Base-by-base conservation (phyloP, 2,888 invertebrate species). In the Oscheius sp. region DNA sequence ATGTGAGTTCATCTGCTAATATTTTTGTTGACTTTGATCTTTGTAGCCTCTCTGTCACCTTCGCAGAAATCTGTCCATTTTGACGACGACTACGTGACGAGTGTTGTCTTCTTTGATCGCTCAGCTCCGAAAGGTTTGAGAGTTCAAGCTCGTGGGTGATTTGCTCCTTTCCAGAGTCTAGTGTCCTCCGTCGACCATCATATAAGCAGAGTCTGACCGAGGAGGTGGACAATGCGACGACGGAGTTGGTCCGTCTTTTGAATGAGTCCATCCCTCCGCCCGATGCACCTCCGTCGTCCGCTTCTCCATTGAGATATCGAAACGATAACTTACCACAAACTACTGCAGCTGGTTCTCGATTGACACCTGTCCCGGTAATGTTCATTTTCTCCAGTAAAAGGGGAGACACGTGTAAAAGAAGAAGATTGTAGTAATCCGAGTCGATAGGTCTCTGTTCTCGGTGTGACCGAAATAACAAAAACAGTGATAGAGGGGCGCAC, bases 351-450 rank as follows among this genome's bases (percentile, higher is more conserved):
- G 23, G 9, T 53, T 25, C 49, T 13, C 49, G 41, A 21, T 43
- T 61, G 61, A 61, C 61, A 61, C 61, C 61, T 13, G 41, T 61
- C 43, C 61, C 61, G 18, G 61, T 61, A 43, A 21, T n/a, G 61
- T 43, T 61, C n/a, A 18, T 16, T 21, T 61, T 61, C 25, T 49
- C 23, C 21, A 23, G 23, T 18, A 2, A 55, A 6, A 25, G 18
- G 21, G 13, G 53, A 9, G 45, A 21, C 21, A 16, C n/a, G 49
- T 49, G 13, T 18, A 18, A 18, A 16, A 18, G n/a, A 13, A 18
- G n/a, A 27, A 27, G 29, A 25, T 23, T n/a, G 58, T 27, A 23
- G 25, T 18, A 13, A 18, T 55, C 23, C 13, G 49, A 49, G 16
- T 18, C 49, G 18, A 49, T n/a, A 49, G 49, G 3, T 18, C 23